Percentiles rank a stretch among this genome's conserved stretches.
These are phyloP conservation scores for Allophyes oxyacanthae DNA, from an alignment of 2,888 invertebrate species.

Conservation along the genomic window DNA sequence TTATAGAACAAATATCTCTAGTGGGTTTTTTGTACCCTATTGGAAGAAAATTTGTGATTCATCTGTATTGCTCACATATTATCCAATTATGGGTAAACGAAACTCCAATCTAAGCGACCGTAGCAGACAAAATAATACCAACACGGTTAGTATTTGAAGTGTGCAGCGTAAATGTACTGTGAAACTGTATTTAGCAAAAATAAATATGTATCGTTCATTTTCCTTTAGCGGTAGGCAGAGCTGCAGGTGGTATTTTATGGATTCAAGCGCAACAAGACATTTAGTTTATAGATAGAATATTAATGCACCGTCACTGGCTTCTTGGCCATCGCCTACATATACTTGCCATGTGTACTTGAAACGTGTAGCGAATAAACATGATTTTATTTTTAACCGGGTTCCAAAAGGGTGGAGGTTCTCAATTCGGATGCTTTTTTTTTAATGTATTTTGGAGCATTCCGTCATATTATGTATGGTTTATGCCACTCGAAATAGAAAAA, in stretches of 20 bases:
- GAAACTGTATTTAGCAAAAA: slow-evolving; percentile 35
- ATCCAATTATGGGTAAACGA: background rate
- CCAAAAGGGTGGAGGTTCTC: too few species aligned
- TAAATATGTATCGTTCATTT: slow-evolving; percentile 51
- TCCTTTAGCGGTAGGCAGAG: slow-evolving; percentile 23
- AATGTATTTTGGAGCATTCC: too few species aligned
- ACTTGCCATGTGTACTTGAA: too few species aligned
- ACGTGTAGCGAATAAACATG: too few species aligned
- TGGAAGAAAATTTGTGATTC: slow-evolving; percentile 20
- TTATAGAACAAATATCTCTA: too few species aligned
- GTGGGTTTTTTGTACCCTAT: background rate
- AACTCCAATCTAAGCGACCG: slow-evolving; percentile 7
- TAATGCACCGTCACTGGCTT: slow-evolving; percentile 21
- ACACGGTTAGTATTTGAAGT: slow-evolving; percentile 27
- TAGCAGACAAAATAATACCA: slow-evolving; percentile 1
- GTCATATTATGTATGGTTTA: too few species aligned
- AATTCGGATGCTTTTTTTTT: too few species aligned
- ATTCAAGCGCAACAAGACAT: slow-evolving; percentile 40
- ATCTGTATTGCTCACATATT: slow-evolving; percentile 16
- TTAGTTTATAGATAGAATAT: slow-evolving; percentile 17
- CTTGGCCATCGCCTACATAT: slow-evolving; percentile 3
- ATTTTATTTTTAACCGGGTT: too few species aligned
- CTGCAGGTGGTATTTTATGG: slow-evolving; percentile 48
- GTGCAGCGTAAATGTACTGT: slow-evolving; percentile 5
- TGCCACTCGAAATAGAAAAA: too few species aligned